Conservation (phyloP, 2,888 invertebrate genomes). For the Crossocerus cetratus region DNA sequence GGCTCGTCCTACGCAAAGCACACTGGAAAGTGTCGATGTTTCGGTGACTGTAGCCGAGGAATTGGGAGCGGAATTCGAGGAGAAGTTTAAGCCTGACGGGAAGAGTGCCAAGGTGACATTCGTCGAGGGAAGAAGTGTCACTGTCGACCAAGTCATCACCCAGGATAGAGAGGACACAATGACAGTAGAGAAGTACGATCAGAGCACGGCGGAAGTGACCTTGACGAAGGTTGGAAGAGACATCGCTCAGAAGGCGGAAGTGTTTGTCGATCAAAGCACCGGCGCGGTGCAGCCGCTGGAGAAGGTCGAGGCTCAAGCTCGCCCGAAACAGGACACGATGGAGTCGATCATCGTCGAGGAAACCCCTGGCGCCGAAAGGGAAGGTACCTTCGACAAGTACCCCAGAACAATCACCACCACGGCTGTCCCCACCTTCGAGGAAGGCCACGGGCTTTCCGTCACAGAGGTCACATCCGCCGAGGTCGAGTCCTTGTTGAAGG, state of each 20-base stretch:
- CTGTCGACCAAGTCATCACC: slow-evolving; percentile 70
- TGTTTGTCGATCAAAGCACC: slow-evolving; percentile 69
- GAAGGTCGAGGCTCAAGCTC: slow-evolving; percentile 62
- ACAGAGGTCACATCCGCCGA: slow-evolving; percentile 80
- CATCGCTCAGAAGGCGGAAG: slow-evolving; percentile 71
- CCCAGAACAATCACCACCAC: slow-evolving; percentile 63
- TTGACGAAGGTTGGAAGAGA: slow-evolving; percentile 65
- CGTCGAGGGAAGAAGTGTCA: slow-evolving; percentile 70
- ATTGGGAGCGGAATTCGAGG: slow-evolving; percentile 53
- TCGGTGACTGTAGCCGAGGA: slow-evolving; percentile 71
- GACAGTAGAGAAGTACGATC: slow-evolving; percentile 51
- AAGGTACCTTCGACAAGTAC: slow-evolving; percentile 62
- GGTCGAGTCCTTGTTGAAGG: slow-evolving; percentile 79
- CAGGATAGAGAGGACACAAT: slow-evolving; percentile 71
- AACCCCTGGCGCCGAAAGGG: slow-evolving; percentile 64
- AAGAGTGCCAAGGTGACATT: slow-evolving; percentile 68
- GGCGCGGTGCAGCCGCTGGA: slow-evolving; percentile 61
- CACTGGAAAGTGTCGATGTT: slow-evolving; percentile 76
- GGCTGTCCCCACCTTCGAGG: slow-evolving; percentile 72
- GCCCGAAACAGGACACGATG: slow-evolving; percentile 63
- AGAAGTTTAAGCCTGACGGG: slow-evolving; percentile 62
- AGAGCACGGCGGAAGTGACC: slow-evolving; percentile 57
- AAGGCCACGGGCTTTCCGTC: slow-evolving; percentile 79
- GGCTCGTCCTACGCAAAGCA: slow-evolving; percentile 77
- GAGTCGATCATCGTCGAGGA: slow-evolving; percentile 68